Conservation (phyloP, 92 coral and sea anemone genomes). For the Muricea muricata region DNA sequence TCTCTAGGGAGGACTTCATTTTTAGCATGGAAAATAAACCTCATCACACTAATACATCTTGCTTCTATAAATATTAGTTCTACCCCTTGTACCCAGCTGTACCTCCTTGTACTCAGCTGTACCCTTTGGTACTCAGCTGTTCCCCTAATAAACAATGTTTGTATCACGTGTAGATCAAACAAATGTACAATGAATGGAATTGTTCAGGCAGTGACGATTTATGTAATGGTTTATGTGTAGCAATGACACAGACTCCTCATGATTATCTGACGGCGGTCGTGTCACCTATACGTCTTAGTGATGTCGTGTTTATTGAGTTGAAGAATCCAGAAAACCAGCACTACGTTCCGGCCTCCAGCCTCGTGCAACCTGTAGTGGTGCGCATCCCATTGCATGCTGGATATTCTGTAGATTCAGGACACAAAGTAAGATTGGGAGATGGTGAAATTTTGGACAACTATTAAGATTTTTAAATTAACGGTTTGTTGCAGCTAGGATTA, state of each 20-base stretch:
- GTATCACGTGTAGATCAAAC: neutral
- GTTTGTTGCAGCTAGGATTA: neutral
- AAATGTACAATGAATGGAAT: constrained; percentile 29
- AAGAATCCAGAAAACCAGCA: constrained; percentile 7
- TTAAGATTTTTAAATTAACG: too few relatives aligned
- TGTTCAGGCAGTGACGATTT: neutral
- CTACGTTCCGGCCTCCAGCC: neutral
- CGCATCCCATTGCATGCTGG: constrained; percentile 35
- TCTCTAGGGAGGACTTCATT: too few relatives aligned
- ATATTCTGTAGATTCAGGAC: neutral
- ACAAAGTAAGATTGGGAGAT: neutral
- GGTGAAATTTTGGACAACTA: too few relatives aligned
- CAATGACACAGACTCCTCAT: constrained; percentile 25
- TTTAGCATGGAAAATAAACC: too few relatives aligned
- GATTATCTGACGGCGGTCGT: constrained; percentile 19
- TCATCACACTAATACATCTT: too few relatives aligned
- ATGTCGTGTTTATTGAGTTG: neutral
- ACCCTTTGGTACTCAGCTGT: too few relatives aligned
- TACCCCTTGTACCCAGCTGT: too few relatives aligned
- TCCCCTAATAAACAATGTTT: neutral
- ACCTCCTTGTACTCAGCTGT: too few relatives aligned
- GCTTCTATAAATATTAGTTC: too few relatives aligned
- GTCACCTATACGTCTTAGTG: constrained; percentile 16
- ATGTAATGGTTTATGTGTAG: constrained; percentile 26
- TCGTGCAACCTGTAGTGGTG: neutral